Evolutionary conservation across 2,113 vertebrate species (phyloP).

Genomic region (Asarcornis scutulata): DNA sequence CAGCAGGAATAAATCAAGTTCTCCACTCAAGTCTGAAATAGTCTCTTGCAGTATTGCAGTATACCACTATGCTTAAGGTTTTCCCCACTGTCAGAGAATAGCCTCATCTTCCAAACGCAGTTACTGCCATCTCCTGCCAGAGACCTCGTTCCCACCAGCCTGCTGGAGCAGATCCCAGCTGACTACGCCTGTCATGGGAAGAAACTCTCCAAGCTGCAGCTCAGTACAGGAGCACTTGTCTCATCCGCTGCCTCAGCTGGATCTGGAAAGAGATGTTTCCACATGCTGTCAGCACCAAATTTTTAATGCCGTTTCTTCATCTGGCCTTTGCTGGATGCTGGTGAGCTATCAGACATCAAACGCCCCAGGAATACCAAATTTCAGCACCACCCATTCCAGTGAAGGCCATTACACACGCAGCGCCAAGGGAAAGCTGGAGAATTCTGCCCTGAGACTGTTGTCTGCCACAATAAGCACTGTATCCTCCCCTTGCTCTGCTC

Average conservation of each 20-base stretch:
- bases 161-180: neutral
- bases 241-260: neutral
- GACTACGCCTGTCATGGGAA: neutral
- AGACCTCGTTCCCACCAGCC: conserved; percentile 9
- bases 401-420: rapidly evolving
- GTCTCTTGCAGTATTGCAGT: neutral
- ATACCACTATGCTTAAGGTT: neutral
- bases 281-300: neutral
- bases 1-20: neutral
- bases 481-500: neutral
- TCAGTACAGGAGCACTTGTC: neutral
- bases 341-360: neutral
- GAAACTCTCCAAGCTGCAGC: neutral
- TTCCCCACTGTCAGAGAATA: neutral
- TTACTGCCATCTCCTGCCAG: neutral
- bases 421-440: neutral
- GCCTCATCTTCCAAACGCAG: neutral
- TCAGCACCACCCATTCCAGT: neutral
- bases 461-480: neutral
- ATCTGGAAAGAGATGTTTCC: neutral
- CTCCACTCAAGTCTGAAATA: rapidly evolving
- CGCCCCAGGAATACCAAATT: neutral
- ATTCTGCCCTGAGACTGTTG: neutral
- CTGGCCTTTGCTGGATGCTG: neutral
- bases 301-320: neutral